A percentile compares a stretch with the other conserved stretches of the same genome.
Evolutionary conservation across 92 coral and sea anemone genomes (phyloP).

Genomic region (Micromussa lordhowensis): DNA sequence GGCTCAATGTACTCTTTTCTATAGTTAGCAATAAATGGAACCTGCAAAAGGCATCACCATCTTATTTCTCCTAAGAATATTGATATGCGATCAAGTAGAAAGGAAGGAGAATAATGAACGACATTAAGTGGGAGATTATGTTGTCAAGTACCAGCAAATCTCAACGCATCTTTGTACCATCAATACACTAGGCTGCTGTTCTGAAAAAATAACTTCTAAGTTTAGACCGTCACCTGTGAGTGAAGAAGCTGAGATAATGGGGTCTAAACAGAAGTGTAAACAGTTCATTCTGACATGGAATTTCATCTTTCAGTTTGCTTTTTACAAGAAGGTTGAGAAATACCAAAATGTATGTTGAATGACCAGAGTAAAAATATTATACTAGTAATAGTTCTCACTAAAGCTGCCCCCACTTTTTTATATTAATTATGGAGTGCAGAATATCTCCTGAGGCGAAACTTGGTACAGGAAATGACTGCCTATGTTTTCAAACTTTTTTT

Average conservation of each 20-base stretch:
- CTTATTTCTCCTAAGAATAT: neutral
- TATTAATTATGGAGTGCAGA: too few relatives aligned
- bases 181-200: too few relatives aligned
- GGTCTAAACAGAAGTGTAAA: neutral
- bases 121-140: neutral
- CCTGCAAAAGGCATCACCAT: constrained; percentile 53
- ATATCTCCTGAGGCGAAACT: too few relatives aligned
- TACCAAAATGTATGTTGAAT: too few relatives aligned
- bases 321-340: neutral
- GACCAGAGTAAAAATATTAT: neutral
- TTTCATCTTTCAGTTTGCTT: too few relatives aligned
- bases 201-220: too few relatives aligned
- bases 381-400: too few relatives aligned
- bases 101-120: neutral
- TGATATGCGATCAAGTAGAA: neutral
- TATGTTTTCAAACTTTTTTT: too few relatives aligned
- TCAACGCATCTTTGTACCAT: too few relatives aligned
- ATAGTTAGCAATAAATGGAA: constrained; percentile 96
- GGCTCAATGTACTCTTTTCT: constrained; percentile 98
- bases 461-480: too few relatives aligned
- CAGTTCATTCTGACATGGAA: neutral
- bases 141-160: neutral
- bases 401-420: too few relatives aligned
- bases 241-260: neutral
- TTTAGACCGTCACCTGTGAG: too few relatives aligned